Base-by-base conservation (phyloP, 2,113 vertebrate genomes). In the Oncorhynchus clarkii region DNA sequence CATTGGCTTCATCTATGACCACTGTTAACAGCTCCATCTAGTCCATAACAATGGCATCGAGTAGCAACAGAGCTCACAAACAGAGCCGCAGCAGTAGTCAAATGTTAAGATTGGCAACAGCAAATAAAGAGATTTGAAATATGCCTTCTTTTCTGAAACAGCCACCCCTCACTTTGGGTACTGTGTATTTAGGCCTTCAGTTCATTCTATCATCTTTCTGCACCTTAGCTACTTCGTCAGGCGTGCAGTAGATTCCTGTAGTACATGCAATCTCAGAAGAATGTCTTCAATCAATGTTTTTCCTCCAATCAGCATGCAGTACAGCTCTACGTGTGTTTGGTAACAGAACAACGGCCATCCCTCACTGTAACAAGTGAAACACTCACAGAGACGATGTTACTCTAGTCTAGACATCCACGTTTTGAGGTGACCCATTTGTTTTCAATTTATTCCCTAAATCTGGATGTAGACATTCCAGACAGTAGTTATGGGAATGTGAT, bases 91-190 rank as follows among this genome's bases (percentile, higher is more conserved):
- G 39, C 39, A 45, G 39, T 39, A 66, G 34, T 6, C 49, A 12
- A 2, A 45, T 59, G 49, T 69, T 75, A 31, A 68, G 51, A 20
- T 5, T 29, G 8, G 4, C 45, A 54, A 3, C 1, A 75, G 48
- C 49, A 66, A 74, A 74, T 70, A 70, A 67, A 74, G 5, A 14
- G 18, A 20, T 18, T 20, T 57, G 16, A 57, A 57, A 57, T n/a
- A 24, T 62, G 12, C n/a, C 18, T 24, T 62, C 39, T 72, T 72
- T 66, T 24, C 64, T 70, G 7, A 62, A 22, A n/a, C 14, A 16
- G 14, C 51, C 16, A 54, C 16, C 51, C 1, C 12, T 18, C 12
- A 54, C 39, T 45, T 54, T 13, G 51, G 9, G 51, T 54, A 16
- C 39, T 45, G 39, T 45, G 39, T 45, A 18, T 54, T 54, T 18